Base-by-base conservation (phyloP, 2,113 vertebrate genomes). In the Tiliqua scincoides region DNA sequence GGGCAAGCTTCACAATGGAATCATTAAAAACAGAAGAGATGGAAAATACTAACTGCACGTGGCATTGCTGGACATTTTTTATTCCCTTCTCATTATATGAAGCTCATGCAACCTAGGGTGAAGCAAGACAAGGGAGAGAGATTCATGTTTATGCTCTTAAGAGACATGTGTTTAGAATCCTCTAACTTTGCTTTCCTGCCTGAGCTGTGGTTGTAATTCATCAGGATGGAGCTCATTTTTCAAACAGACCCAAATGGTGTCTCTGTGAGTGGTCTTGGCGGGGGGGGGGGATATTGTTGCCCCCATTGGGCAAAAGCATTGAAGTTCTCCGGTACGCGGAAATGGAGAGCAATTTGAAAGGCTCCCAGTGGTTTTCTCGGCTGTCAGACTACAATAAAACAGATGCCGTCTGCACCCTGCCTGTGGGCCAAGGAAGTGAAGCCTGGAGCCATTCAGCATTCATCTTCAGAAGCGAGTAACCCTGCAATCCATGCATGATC, bases 61-160 rank as follows among this genome's bases (percentile, higher is more conserved):
- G 23, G 30, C 67, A 61, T 7, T 70, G 48, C 72, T 87, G 88
- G 25, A 70, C 63, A 90, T 82, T 40, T 73, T 85, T 14, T 77
- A 61, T 91, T 30, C 32, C 30, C 6, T 72, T 84, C 59, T 32
- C 82, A 0, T 27, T 67, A 91, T 87, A 83, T 76, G 77, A 91
- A 72, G 20, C 11, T 91, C 61, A 68, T 74, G 90, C 77, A 89
- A 79, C 85, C 71, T 86, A 91, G 79, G 73, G 85, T 57, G 88
- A 89, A 86, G 63, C 1, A 80, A 15, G 70, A 75, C n/a, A 75
- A 86, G 35, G 75, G 12, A 6, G 27, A 61, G 89, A 91, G 85
- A 23, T 78, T 59, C 71, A 85, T 0, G 0, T 52, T 25, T 83
- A 37, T 9, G 17, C 9, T 72, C 7, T 23, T n/a, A 68, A 37